Base-by-base conservation (phyloP, 2,113 vertebrate genomes). In the Cynoglossus semilaevis region DNA sequence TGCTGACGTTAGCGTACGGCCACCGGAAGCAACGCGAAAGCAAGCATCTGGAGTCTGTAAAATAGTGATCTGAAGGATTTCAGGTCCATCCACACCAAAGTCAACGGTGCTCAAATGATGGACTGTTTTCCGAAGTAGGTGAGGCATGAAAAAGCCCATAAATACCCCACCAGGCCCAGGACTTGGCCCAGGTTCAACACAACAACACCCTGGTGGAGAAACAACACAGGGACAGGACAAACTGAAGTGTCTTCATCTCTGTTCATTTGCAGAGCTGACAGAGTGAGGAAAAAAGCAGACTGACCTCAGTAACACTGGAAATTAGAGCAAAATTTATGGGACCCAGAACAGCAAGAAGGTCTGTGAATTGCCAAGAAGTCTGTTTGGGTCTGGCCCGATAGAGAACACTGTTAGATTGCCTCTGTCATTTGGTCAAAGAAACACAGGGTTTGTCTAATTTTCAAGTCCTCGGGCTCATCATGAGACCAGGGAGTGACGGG, bases 101-200 rank as follows among this genome's bases (percentile, higher is more conserved):
- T 83, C 77, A 86, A 86, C 77, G 82, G 61, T 66, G 79, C 84
- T 79, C 72, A 85, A 78, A 80, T 80, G 65, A 86, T 82, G 80
- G 80, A 88, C 85, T 80, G 85, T 87, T 87, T 81, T 81, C 70
- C 36, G 73, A 79, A 77, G 71, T 51, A 82, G 67, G 59, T 76
- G 82, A 86, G 72, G 78, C 80, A 64, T 83, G 76, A 88, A 84
- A 85, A 61, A 79, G 76, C 34, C 68, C 76, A 77, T 88, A 83
- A 85, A 85, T 83, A 81, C 74, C 76, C 74, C 71, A 77, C 76
- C 70, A 79, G 68, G 67, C 67, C 60, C 56, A 50, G 72, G 66
- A 57, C 57, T 82, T 82, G 63, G 76, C 65, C 73, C 42, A 53
- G 34, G 52, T 80, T 82, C 67, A 80, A 63, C 53, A 56, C 71